Conservation (phyloP, 2,888 invertebrate species). For the Notodonta ziczac region DNA sequence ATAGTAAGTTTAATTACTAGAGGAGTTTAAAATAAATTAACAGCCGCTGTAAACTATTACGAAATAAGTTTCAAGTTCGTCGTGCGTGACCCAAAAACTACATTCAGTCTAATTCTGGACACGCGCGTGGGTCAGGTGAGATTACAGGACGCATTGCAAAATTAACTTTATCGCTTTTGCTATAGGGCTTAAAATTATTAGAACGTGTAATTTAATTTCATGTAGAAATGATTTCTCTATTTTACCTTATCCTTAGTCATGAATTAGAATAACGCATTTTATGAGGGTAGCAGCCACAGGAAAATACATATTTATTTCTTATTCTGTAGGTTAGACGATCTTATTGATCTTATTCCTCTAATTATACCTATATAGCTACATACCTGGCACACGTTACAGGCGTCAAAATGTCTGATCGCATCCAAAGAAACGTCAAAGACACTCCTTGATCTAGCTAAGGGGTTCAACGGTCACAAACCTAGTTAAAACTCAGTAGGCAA, state of each 20-base stretch:
- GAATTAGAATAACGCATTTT: no score
- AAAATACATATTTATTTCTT: no score
- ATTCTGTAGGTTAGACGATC: no score
- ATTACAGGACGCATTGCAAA: neutral
- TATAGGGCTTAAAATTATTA: neutral
- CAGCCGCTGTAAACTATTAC: neutral
- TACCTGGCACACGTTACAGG: constrained; percentile 9
- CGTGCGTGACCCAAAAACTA: constrained; percentile 2
- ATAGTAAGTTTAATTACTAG: no score
- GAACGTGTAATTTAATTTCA: neutral
- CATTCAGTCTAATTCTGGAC: neutral
- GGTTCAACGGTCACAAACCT: constrained; percentile 28
- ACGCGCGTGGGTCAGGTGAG: neutral
- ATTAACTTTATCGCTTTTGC: neutral
- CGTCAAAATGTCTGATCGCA: constrained; percentile 36
- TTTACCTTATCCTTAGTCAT: neutral
- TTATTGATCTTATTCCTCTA: no score
- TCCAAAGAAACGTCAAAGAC: constrained; percentile 8
- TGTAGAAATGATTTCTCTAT: neutral
- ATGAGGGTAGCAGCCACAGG: no score
- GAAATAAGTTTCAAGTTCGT: neutral
- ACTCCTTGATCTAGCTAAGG: constrained; percentile 31
- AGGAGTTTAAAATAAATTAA: no score
- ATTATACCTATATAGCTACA: no score
- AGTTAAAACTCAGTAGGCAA: neutral